Conservation (phyloP, 2,888 invertebrate species). For the Hofmannophila pseudospretella region DNA sequence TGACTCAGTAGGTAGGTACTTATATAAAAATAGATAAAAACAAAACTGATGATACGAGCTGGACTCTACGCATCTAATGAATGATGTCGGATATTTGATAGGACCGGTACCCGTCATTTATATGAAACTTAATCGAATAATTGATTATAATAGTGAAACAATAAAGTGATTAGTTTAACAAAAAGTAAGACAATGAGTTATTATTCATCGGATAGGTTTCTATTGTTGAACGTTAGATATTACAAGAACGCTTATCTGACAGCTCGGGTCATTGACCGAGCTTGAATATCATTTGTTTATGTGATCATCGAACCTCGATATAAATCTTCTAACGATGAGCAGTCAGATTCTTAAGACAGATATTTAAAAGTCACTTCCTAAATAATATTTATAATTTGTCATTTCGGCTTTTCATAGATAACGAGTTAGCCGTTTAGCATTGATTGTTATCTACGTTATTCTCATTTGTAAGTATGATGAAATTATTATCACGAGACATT, state of each 20-base stretch:
- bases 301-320: constrained; percentile 60
- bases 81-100: constrained; percentile 57
- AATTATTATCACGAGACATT: constrained; percentile 23
- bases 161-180: constrained; percentile 76
- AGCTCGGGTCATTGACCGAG: constrained; percentile 52
- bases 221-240: constrained; percentile 59
- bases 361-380: constrained; percentile 49
- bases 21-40: constrained; percentile 35
- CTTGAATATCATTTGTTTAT: constrained; percentile 68
- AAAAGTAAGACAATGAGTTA: constrained; percentile 76
- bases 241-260: constrained; percentile 50
- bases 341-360: constrained; percentile 56
- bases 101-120: constrained; percentile 57
- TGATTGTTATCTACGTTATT: constrained; percentile 26
- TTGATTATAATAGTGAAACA: constrained; percentile 74
- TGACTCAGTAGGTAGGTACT: constrained; percentile 16
- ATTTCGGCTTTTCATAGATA: constrained; percentile 37
- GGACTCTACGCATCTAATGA: constrained; percentile 51
- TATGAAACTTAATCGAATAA: constrained; percentile 73
- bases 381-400: constrained; percentile 54
- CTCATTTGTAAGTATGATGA: constrained; percentile 20
- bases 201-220: constrained; percentile 66
- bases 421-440: constrained; percentile 26
- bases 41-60: constrained; percentile 29
- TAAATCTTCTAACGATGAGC: constrained; percentile 65